phyloP scores from a whole-genome alignment of 2,113 vertebrate genomes.

The Rhinolophus sinicus region DNA sequence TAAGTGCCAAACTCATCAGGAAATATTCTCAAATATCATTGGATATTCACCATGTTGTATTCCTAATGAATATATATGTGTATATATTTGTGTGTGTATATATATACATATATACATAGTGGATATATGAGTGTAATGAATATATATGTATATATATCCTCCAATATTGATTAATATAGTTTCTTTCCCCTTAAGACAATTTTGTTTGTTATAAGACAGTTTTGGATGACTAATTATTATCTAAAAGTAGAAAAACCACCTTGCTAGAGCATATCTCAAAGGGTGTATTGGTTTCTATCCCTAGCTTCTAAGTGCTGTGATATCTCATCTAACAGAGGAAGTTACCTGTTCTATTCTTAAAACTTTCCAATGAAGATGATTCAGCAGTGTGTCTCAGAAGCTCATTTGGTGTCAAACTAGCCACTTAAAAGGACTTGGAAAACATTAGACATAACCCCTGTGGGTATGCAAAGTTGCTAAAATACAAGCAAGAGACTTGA shows the following conservation, averaged over 20 bases:
- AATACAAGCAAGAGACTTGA: not conserved
- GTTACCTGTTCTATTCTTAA: conserved; percentile 46
- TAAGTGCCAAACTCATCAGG: conserved; percentile 64
- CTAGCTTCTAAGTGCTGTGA: not conserved
- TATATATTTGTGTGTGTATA: not conserved
- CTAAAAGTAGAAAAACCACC: not conserved
- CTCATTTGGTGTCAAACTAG: conserved; percentile 37
- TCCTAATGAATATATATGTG: not conserved
- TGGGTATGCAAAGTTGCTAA: conserved; percentile 22
- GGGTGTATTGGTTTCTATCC: not conserved
- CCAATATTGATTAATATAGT: not conserved
- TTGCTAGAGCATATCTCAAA: conserved; percentile 24
- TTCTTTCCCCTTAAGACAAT: not conserved
- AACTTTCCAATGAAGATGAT: conserved; percentile 40
- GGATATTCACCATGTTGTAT: conserved; percentile 1
- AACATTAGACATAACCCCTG: not conserved
- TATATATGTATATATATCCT: not conserved
- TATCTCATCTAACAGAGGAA: not conserved
- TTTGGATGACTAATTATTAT: conserved; percentile 42
- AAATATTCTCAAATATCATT: conserved; percentile 37
- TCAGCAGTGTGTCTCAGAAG: not conserved
- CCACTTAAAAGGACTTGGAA: conserved; percentile 40
- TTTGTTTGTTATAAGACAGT: conserved; percentile 48
- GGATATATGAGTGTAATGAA: not conserved
- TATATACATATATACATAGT: not conserved